These are phyloP conservation scores for Pachliopta kotzebuea DNA, from an alignment of 2,888 invertebrate species.

Conservation along the genomic window DNA sequence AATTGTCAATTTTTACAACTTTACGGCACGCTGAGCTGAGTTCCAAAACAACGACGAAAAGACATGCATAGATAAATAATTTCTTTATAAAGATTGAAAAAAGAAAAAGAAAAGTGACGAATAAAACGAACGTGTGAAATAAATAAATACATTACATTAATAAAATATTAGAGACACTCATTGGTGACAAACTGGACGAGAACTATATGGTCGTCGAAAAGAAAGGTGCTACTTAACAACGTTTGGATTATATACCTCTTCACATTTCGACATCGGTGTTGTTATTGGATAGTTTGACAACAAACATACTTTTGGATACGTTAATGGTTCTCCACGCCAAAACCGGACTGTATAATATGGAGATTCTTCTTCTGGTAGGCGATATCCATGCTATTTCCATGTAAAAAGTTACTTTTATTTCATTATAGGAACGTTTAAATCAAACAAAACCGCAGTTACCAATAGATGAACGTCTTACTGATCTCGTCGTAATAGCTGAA, in stretches of 20 bases:
- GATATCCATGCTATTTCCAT: constrained; percentile 61
- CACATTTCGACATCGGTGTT: constrained; percentile 52
- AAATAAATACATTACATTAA: too few species aligned
- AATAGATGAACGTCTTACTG: too few species aligned
- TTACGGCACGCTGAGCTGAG: too few species aligned
- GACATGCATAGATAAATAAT: too few species aligned
- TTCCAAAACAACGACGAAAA: too few species aligned
- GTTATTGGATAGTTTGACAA: constrained; percentile 57
- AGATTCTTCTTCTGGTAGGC: constrained; percentile 60
- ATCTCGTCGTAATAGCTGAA: too few species aligned
- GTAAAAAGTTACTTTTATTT: not conserved
- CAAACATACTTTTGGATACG: constrained; percentile 64
- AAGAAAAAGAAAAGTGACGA: too few species aligned
- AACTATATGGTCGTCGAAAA: not conserved
- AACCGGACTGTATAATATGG: constrained; percentile 59
- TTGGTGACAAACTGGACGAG: not conserved
- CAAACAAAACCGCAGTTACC: too few species aligned
- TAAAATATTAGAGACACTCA: not conserved
- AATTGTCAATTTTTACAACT: too few species aligned
- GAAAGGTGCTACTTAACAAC: not conserved
- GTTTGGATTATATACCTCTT: constrained; percentile 42
- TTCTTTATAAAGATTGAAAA: too few species aligned
- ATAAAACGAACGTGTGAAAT: too few species aligned
- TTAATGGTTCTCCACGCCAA: constrained; percentile 70
- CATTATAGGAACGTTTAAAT: too few species aligned